Conservation (phyloP, 1,140 invertebrate genomes). For the Micrasema longulum region DNA sequence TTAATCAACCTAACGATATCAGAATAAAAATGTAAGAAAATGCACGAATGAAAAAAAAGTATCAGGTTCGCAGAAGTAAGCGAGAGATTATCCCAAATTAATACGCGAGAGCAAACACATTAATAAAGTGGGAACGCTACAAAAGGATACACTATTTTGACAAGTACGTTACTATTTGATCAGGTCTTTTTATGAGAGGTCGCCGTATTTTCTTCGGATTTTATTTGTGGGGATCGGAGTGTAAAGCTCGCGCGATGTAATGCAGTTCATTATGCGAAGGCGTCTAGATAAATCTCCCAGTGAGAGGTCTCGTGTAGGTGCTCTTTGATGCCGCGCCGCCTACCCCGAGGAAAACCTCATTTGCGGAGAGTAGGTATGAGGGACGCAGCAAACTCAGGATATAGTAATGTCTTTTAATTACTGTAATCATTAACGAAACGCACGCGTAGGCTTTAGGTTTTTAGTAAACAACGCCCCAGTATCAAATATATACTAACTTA, state of each 20-base stretch:
- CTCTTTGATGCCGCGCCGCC: slow-evolving; percentile 35
- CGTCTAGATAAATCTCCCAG: slow-evolving; percentile 42
- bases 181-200: background rate
- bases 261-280: slow-evolving; percentile 42
- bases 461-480: too few relatives aligned
- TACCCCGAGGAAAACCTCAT: slow-evolving; percentile 32
- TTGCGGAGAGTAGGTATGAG: slow-evolving; percentile 18
- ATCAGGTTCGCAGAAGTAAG: slow-evolving; percentile 43
- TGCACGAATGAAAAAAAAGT: slow-evolving; percentile 31
- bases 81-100: slow-evolving; percentile 24
- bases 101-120: background rate
- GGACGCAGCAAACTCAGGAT: slow-evolving; percentile 5
- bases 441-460: too few relatives aligned
- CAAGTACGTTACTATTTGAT: background rate
- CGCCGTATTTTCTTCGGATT: background rate
- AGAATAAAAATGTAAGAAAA: background rate
- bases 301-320: slow-evolving; percentile 30
- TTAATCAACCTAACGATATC: slow-evolving; percentile 27
- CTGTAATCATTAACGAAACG: background rate
- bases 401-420: background rate
- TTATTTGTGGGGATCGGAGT: background rate
- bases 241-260: slow-evolving; percentile 34
- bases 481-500: too few relatives aligned
- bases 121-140: background rate
- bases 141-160: background rate